Base-by-base conservation (phyloP, 2,113 vertebrate genomes). In the Apodemus speciosus region DNA sequence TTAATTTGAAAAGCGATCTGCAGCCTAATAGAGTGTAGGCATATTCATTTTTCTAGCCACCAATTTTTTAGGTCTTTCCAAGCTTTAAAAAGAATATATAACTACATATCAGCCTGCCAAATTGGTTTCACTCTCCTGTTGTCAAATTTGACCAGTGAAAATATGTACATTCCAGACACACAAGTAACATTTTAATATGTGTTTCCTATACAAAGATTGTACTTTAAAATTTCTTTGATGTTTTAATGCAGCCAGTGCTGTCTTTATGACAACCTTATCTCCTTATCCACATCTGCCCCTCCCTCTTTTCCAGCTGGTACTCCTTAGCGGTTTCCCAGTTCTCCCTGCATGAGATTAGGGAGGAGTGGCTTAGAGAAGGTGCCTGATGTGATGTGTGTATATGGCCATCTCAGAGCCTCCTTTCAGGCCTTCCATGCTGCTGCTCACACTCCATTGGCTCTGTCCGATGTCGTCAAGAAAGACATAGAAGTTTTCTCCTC, bases 1-100 rank as follows among this genome's bases (percentile, higher is more conserved):
- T 88, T 91, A 92, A 94, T 91, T 92, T 81, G 71, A 91, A 94
- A 91, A 68, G 49, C 3, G 7, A 93, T 38, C 56, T 27, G n/a
- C 43, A 90, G 18, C 27, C 53, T 58, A 43, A 30, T 64, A 8
- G 23, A 62, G 6, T 32, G 21, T 18, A 72, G 72, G 85, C 10
- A 9, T 2, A 51, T 76, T 69, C 64, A 66, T 40, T 88, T 95
- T 92, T 73, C 60, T 40, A 88, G 81, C 6, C 68, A 79, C 23
- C 56, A 43, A 27, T 35, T 66, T 62, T 62, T 71, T 73, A 79
- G 40, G 49, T 88, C 69, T 90, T 66, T 69, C 35, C 2, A 4
- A 60, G 35, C 23, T 71, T 81, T 86, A 43, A 73, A 77, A 92
- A 87, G 11, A 85, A 3, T 32, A 43, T 43, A 56, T 4, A 66